Evolutionary conservation across 2,797 vertebrate species (phyloP).

Genomic region (Pangasius macronema): DNA sequence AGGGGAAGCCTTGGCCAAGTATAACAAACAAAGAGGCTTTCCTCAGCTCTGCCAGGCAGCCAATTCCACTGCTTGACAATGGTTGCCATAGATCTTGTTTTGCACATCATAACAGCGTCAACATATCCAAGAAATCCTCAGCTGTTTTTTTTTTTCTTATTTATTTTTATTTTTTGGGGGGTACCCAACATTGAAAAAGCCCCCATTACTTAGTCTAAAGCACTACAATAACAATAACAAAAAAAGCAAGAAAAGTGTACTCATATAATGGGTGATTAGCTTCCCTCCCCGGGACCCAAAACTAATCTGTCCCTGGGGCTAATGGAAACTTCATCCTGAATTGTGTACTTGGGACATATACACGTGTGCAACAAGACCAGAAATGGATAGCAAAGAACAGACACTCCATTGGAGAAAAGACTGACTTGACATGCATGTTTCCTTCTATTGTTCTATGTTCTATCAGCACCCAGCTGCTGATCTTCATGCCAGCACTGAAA

Average conservation of each 20-base stretch:
- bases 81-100: constrained; percentile 92
- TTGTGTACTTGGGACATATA: not conserved
- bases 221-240: not conserved
- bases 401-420: not conserved
- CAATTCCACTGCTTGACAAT: constrained; percentile 82
- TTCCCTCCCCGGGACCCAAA: not conserved
- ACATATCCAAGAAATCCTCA: constrained; percentile 69
- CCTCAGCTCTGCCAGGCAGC: constrained; percentile 84
- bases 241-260: not conserved
- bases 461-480: not conserved
- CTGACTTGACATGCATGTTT: constrained; percentile 14
- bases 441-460: constrained; percentile 34
- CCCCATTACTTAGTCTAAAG: not conserved
- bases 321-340: not conserved
- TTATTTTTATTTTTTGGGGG: constrained; percentile 28
- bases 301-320: not conserved
- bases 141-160: constrained; percentile 56
- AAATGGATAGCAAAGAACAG: constrained; percentile 9
- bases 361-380: not conserved
- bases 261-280: too few species aligned
- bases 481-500: constrained; percentile 6
- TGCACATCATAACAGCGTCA: constrained; percentile 87
- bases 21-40: constrained; percentile 93
- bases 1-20: constrained; percentile 79
- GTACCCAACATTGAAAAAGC: constrained; percentile 44